These are phyloP conservation scores for Scleropages formosus DNA, from an alignment of 2,797 vertebrate genomes.

Conservation along the genomic window DNA sequence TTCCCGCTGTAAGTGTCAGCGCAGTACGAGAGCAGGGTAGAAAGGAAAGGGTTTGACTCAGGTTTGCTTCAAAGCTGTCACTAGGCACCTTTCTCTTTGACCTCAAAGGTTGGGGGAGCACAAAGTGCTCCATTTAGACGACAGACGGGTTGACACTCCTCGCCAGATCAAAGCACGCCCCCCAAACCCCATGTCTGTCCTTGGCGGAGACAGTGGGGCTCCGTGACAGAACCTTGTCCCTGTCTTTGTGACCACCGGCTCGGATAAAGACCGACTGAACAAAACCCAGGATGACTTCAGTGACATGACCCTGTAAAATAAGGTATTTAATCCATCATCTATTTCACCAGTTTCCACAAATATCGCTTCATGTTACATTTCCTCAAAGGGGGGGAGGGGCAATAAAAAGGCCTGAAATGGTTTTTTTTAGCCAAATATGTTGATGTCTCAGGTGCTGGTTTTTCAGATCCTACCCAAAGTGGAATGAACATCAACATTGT, in stretches of 20 bases:
- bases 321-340: not conserved
- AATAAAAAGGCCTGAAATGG: not conserved
- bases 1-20: not conserved
- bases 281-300: constrained; percentile 21
- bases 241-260: constrained; percentile 11
- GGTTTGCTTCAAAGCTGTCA: constrained; percentile 40
- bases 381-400: not conserved
- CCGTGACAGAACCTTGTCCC: not conserved
- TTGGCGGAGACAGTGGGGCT: not conserved
- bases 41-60: constrained; percentile 41
- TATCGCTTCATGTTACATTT: not conserved
- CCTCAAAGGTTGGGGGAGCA: constrained; percentile 30
- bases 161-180: constrained; percentile 30
- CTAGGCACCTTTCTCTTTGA: constrained; percentile 12
- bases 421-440: not conserved
- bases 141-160: constrained; percentile 19
- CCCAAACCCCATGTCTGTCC: not conserved
- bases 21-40: constrained; percentile 44
- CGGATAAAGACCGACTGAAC: constrained; percentile 19
- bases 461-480: not conserved
- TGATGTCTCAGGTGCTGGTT: not conserved
- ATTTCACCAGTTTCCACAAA: not conserved
- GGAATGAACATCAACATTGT: not conserved
- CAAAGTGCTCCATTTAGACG: constrained; percentile 24
- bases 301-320: constrained; percentile 1